A percentile compares a stretch with the other conserved stretches of the same genome.
These are phyloP conservation scores for Rhagoletis pomonella DNA, from an alignment of 1,140 invertebrate species.

Conservation along the genomic window DNA sequence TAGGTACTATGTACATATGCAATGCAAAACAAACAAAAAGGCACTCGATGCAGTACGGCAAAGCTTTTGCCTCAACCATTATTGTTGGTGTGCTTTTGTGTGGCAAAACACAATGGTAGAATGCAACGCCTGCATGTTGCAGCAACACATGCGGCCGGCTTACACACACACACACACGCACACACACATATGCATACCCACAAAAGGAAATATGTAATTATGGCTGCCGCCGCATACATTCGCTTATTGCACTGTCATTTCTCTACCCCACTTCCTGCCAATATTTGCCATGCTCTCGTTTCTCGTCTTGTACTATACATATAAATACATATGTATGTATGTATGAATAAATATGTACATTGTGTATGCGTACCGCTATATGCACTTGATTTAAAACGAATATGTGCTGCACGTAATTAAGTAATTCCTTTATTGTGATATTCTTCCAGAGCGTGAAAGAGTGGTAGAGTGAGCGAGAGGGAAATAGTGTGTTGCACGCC, in stretches of 20 bases:
- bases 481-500: no score
- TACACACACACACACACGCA: neutral
- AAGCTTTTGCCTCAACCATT: neutral
- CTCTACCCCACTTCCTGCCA: neutral
- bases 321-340: neutral
- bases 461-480: no score
- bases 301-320: neutral
- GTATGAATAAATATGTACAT: no score
- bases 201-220: conserved; percentile 32
- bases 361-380: neutral
- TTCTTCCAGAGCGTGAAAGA: neutral
- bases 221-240: conserved; percentile 21
- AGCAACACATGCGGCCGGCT: neutral
- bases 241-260: conserved; percentile 13
- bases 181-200: no score
- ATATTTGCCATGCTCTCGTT: neutral
- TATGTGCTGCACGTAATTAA: conserved; percentile 56
- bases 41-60: neutral
- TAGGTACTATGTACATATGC: neutral
- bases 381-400: no score
- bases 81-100: conserved; percentile 17
- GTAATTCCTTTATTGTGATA: conserved; percentile 53
- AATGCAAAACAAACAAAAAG: neutral
- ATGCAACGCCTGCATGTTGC: conserved; percentile 8
- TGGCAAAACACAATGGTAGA: neutral